Conservation (phyloP, 1,140 invertebrate species). For the Contarinia nasturtii region DNA sequence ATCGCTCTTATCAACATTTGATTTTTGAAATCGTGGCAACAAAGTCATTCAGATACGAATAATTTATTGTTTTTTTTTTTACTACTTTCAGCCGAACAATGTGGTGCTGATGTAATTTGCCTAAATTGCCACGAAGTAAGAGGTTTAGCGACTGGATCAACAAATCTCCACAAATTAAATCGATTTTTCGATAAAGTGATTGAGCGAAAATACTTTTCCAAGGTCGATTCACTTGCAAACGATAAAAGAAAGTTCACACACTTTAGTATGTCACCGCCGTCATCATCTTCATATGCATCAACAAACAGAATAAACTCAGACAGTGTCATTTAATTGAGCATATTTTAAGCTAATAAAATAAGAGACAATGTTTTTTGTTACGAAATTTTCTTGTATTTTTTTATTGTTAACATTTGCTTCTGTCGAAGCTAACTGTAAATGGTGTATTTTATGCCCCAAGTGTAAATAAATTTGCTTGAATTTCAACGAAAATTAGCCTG, state of each 20-base stretch:
- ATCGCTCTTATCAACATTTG: too few relatives aligned
- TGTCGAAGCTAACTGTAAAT: too few relatives aligned
- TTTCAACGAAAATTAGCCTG: constrained; percentile 45
- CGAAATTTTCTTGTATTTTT: too few relatives aligned
- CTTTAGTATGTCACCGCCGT: neutral
- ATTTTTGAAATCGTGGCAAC: too few relatives aligned
- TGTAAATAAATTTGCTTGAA: too few relatives aligned
- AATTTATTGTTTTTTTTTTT: neutral
- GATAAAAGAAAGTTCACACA: constrained; percentile 22
- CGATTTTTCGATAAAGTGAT: constrained; percentile 90
- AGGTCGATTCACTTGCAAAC: constrained; percentile 28
- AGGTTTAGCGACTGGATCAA: constrained; percentile 77
- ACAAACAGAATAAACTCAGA: neutral
- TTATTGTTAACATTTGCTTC: too few relatives aligned
- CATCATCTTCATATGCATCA: too few relatives aligned
- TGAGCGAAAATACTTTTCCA: constrained; percentile 43
- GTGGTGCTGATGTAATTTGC: constrained; percentile 83
- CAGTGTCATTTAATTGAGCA: neutral
- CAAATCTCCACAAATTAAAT: constrained; percentile 76
- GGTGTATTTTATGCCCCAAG: too few relatives aligned
- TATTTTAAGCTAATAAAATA: too few relatives aligned
- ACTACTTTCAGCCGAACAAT: constrained; percentile 69
- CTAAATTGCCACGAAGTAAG: constrained; percentile 62
- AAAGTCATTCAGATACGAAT: too few relatives aligned
- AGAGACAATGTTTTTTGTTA: too few relatives aligned